These are phyloP conservation scores for Siniperca obscura DNA, from an alignment of 2,797 vertebrate genomes.

Conservation along the genomic window DNA sequence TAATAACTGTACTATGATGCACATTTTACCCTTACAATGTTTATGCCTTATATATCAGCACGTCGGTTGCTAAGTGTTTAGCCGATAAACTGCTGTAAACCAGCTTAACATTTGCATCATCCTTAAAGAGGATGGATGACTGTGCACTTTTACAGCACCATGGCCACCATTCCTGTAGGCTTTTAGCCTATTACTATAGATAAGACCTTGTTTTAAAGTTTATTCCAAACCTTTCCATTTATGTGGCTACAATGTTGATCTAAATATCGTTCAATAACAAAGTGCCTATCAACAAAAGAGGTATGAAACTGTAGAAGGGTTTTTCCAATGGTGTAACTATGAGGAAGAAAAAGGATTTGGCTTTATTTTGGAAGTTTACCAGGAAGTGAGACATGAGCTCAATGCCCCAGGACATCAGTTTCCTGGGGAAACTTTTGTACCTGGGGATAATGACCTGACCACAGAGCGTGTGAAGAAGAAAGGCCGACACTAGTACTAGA, in stretches of 20 bases:
- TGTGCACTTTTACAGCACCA: conserved; percentile 59
- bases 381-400: conserved; percentile 15
- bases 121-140: conserved; percentile 66
- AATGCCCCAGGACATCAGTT: neutral
- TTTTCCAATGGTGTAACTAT: neutral
- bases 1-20: neutral
- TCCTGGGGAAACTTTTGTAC: neutral
- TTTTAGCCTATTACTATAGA: neutral
- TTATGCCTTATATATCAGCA: neutral
- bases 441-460: neutral
- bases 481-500: neutral
- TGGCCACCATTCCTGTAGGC: too few species aligned
- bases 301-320: neutral
- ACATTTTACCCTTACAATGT: neutral
- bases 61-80: neutral
- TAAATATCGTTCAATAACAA: neutral
- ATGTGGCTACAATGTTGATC: neutral
- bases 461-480: neutral
- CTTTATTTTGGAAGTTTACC: neutral
- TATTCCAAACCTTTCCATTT: neutral
- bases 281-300: neutral
- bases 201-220: neutral
- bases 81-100: conserved; percentile 10
- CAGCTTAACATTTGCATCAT: conserved; percentile 47
- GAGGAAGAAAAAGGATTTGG: neutral